phyloP scores from a whole-genome alignment of 2,797 vertebrate species.

The Buceros bicornis region DNA sequence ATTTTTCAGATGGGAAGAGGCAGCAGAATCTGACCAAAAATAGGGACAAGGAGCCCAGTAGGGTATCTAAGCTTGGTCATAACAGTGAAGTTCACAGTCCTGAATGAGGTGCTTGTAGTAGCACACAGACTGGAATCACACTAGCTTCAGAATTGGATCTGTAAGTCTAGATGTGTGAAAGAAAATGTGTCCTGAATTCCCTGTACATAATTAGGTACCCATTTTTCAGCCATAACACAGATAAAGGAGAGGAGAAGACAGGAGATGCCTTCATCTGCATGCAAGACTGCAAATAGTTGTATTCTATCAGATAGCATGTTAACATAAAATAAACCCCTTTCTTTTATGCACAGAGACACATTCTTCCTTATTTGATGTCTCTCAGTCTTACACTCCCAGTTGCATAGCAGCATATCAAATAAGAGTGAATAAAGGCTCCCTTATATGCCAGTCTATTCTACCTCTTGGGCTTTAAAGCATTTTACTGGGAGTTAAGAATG shows the following conservation, averaged over 20 bases:
- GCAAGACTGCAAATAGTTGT: background rate
- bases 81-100: background rate
- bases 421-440: background rate
- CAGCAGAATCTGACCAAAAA: background rate
- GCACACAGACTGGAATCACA: background rate
- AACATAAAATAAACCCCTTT: background rate
- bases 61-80: background rate
- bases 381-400: background rate
- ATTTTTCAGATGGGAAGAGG: background rate
- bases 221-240: background rate
- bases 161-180: background rate
- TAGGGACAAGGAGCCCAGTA: background rate
- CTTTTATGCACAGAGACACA: background rate
- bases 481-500: background rate
- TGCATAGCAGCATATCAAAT: background rate
- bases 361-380: background rate
- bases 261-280: background rate
- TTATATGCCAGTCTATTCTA: background rate
- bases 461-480: background rate
- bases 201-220: fast-evolving
- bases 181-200: background rate
- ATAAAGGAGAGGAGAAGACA: background rate
- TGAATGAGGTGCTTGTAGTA: background rate
- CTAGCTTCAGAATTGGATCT: background rate
- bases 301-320: background rate